Base-by-base conservation (phyloP, 64 coral and sea anemone genomes). In the Acropora tenuis region DNA sequence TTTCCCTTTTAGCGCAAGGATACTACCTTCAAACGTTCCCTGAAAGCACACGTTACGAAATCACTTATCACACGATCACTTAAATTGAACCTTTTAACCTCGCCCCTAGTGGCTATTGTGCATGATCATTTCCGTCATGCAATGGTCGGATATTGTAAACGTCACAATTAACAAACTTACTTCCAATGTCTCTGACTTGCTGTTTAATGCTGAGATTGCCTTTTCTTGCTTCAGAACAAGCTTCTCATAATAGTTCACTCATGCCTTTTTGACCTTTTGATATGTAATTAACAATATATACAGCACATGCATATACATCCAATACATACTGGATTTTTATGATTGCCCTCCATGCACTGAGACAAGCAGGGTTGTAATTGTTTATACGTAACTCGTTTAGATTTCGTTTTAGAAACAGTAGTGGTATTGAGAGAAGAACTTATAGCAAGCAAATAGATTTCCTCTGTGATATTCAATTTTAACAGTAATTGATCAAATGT, bases 401-500 rank as follows among this genome's bases (percentile, higher is more conserved):
- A 43, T 86, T 16, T 43, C 83, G 5, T 43, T 86, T 68, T 68
- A 86, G 46, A 61, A 86, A 86, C 42, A 68, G 66, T 86, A 0
- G 83, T 18, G 20, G 71, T 60, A 77, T 88, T 88, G 40, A 88
- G 10, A 77, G 73, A 88, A 44, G 86, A 88, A 40, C 86, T 88
- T 88, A 88, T 77, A 88, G 86, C 86, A 76, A 77, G 86, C 73
- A 88, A 41, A 88, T 88, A 88, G 74, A 61, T 88, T 88, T 88
- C 86, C 76, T 88, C 86, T 55, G 52, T 55, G 3, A 55, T 55
- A 55, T 55, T 82, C 63, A 75, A 9, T 4, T 55, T 55, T 55
- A 55, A 55, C 52, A 55, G 52, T 30, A 30, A 30, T 30, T 30
- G 30, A 30, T 30, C 30, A 30, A 30, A 30, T 30, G 30, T 30